Conservation (phyloP, 1,140 invertebrate species). For the Trialeurodes vaporariorum region DNA sequence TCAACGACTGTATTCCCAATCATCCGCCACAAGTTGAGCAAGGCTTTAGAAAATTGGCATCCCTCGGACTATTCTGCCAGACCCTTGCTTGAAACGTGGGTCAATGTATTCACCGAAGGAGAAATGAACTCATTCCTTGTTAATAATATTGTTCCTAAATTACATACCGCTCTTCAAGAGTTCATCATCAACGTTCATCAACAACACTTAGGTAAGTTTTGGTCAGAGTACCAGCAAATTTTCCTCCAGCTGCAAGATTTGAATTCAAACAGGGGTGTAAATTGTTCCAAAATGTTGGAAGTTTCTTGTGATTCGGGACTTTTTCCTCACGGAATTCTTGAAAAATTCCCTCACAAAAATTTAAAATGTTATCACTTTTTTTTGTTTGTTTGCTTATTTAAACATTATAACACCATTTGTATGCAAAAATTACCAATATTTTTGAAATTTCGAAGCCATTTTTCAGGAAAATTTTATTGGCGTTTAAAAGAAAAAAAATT, state of each 20-base stretch:
- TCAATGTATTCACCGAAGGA: constrained; percentile 64
- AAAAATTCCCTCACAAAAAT: no score
- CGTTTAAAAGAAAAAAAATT: no score
- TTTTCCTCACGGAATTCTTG: no score
- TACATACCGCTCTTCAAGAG: constrained; percentile 56
- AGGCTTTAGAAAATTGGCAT: constrained; percentile 81
- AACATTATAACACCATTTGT: background rate
- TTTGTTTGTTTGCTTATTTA: no score
- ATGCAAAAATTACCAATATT: background rate
- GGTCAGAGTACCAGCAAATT: no score
- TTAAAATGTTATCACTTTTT: no score
- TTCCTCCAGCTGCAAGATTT: no score
- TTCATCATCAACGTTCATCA: constrained; percentile 78
- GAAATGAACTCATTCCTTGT: constrained; percentile 76
- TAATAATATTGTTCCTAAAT: constrained; percentile 83
- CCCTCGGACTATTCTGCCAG: constrained; percentile 84
- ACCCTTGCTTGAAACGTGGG: constrained; percentile 87
- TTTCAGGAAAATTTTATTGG: no score
- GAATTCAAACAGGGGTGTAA: no score
- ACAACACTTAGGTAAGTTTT: constrained; percentile 51
- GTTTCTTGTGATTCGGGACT: no score
- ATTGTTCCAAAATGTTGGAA: no score
- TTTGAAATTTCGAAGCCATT: no score
- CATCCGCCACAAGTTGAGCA: constrained; percentile 81
- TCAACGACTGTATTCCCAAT: constrained; percentile 77